Evolutionary conservation across 2,888 invertebrate genomes (phyloP).

Genomic region (Leptopilina myrica): DNA sequence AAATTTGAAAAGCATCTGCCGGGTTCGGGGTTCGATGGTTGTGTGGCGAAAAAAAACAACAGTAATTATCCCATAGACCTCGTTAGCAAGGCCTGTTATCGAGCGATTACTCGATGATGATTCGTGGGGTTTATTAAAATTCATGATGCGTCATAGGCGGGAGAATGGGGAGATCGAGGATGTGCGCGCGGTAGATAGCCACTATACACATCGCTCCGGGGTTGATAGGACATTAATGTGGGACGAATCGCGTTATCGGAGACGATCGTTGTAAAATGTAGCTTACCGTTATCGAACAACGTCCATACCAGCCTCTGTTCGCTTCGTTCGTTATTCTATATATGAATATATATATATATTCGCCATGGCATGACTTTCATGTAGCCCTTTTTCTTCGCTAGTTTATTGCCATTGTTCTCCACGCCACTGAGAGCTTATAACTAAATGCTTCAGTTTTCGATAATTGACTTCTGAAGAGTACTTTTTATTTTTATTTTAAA

Average conservation of each 20-base stretch:
- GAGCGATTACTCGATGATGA: slow-evolving; percentile 40
- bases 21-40: slow-evolving; percentile 25
- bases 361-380: neutral
- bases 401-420: slow-evolving; percentile 2
- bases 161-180: slow-evolving; percentile 43
- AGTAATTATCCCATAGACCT: slow-evolving; percentile 34
- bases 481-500: too few species aligned
- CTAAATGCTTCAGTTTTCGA: too few species aligned
- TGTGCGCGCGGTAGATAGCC: slow-evolving; percentile 34
- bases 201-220: slow-evolving; percentile 45
- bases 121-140: slow-evolving; percentile 40
- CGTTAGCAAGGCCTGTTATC: slow-evolving; percentile 40
- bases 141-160: slow-evolving; percentile 18
- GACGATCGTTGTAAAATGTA: slow-evolving; percentile 57
- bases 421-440: neutral
- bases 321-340: slow-evolving; percentile 59
- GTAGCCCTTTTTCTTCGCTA: neutral
- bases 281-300: slow-evolving; percentile 58
- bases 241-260: slow-evolving; percentile 39
- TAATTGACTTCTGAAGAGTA: too few species aligned
- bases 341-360: neutral
- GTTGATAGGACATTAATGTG: slow-evolving; percentile 44
- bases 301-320: slow-evolving; percentile 46
- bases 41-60: slow-evolving; percentile 48
- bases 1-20: slow-evolving; percentile 9